phyloP scores from a whole-genome alignment of 1,140 invertebrate species.

The Heliothis subflexa region DNA sequence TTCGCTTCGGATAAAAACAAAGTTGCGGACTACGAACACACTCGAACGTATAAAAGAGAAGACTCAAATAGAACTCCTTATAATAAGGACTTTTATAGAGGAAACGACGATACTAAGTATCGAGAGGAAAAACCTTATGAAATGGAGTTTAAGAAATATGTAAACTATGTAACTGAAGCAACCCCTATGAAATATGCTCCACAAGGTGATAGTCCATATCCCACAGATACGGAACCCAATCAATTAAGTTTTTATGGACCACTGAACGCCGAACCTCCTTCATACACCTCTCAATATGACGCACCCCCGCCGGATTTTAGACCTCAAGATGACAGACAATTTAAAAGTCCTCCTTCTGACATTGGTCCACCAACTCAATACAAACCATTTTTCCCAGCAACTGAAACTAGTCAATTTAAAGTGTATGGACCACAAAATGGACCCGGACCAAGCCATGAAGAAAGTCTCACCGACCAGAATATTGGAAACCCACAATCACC shows the following conservation, averaged over 20 bases:
- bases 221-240: background rate
- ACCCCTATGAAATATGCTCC: background rate
- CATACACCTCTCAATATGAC: background rate
- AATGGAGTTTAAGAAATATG: constrained; percentile 13
- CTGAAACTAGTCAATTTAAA: background rate
- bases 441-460: background rate
- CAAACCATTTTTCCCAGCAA: background rate
- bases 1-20: constrained; percentile 56
- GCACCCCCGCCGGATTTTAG: background rate
- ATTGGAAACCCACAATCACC: background rate
- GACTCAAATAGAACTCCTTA: background rate
- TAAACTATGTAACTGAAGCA: constrained; percentile 24
- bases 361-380: background rate
- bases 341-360: background rate
- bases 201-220: background rate
- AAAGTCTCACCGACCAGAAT: background rate
- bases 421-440: background rate
- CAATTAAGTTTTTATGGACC: constrained; percentile 15
- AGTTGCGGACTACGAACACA: constrained; percentile 21
- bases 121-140: constrained; percentile 13
- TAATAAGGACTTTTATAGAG: constrained; percentile 3
- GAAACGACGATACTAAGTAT: constrained; percentile 29
- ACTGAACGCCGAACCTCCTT: background rate
- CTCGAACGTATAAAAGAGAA: constrained; percentile 25
- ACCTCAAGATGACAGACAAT: background rate